Evolutionary conservation across 2,113 vertebrate genomes (phyloP).

Genomic region (Montifringilla adamsi): DNA sequence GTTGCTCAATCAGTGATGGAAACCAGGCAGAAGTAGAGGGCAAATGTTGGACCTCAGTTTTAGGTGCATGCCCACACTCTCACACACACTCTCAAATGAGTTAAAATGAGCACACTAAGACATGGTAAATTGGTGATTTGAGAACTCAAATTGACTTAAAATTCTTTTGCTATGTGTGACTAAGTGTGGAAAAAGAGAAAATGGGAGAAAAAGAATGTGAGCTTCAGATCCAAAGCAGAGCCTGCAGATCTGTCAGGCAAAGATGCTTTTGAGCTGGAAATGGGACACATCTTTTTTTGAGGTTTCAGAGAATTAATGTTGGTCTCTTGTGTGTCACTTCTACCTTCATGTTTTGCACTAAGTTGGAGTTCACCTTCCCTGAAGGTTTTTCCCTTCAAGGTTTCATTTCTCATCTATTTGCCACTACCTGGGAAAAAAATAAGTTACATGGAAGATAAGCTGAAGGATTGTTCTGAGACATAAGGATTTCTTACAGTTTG

Average conservation of each 20-base stretch:
- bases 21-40: not conserved
- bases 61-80: accelerated
- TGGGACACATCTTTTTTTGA: not conserved
- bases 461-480: not conserved
- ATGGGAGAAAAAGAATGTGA: not conserved
- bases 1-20: not conserved
- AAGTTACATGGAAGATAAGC: not conserved
- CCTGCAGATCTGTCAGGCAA: not conserved
- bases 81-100: not conserved
- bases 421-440: not conserved
- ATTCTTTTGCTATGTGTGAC: not conserved
- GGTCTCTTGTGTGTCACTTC: not conserved
- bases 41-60: not conserved
- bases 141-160: not conserved
- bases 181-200: not conserved
- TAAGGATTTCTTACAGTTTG: not conserved
- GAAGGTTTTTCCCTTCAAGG: not conserved
- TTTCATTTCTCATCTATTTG: conserved; percentile 23
- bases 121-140: not conserved
- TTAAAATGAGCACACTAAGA: not conserved
- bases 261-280: not conserved
- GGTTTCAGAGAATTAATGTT: not conserved
- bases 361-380: not conserved
- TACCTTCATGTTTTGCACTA: not conserved
- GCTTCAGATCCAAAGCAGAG: not conserved